Evolutionary conservation across 2,113 vertebrate species (phyloP).

Genomic region (Bothrops jararaca): DNA sequence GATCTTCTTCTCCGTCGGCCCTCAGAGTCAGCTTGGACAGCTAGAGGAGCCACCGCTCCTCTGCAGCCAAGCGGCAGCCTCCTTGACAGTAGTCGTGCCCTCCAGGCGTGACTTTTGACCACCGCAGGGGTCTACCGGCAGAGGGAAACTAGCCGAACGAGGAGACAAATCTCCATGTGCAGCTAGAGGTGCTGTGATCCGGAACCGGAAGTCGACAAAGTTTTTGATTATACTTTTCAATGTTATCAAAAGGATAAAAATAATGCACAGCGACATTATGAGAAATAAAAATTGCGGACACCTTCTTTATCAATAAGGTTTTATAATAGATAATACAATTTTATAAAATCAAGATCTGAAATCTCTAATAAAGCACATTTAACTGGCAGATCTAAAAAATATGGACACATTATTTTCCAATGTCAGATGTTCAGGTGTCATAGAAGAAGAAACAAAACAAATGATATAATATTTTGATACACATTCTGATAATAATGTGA

Average conservation of each 20-base stretch:
- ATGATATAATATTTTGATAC: background rate
- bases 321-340: background rate
- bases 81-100: too few relatives aligned
- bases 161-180: too few relatives aligned
- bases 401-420: slow-evolving; percentile 2
- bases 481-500: background rate
- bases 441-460: background rate
- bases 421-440: background rate
- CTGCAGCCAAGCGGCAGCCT: too few relatives aligned
- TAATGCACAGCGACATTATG: slow-evolving; percentile 11
- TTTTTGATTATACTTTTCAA: slow-evolving; percentile 29
- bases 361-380: background rate
- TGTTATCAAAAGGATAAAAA: slow-evolving; percentile 10
- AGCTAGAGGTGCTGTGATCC: too few relatives aligned
- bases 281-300: slow-evolving; percentile 18
- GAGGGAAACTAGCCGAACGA: too few relatives aligned
- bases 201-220: too few relatives aligned
- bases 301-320: background rate
- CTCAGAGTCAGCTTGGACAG: too few relatives aligned
- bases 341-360: slow-evolving; percentile 15
- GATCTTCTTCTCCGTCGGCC: too few relatives aligned
- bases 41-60: too few relatives aligned
- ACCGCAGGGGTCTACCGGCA: too few relatives aligned
- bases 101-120: too few relatives aligned
- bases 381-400: background rate